Base-by-base conservation (phyloP, 2,797 vertebrate species). In the Avahi laniger region DNA sequence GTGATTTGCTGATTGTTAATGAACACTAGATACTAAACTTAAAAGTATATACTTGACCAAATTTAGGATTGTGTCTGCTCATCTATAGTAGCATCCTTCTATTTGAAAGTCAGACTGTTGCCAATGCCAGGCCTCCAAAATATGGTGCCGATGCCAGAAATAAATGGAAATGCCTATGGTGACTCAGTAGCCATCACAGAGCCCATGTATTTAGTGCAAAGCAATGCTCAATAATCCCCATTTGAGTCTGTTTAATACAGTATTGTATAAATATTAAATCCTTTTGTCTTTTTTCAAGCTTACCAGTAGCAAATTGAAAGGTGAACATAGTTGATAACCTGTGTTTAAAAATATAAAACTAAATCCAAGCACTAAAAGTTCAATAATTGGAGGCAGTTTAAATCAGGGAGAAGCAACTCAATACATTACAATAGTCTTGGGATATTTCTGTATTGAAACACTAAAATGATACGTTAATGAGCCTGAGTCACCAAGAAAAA, bases 1-100 rank as follows among this genome's bases (percentile, higher is more conserved):
- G 15, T 70, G 54, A 87, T 70, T 83, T 92, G n/a, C 20, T 92
- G n/a, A 80, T 79, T 59, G 63, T 89, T 96, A 90, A 76, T 69
- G 52, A 82, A 41, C 35, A 75, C 20, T 59, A 65, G 22, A 2
- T 67, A 63, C 65, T 93, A 82, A 81, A 81, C 14, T 76, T 95
- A 89, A 80, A 96, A 59, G 1, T 76, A 26, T 61, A 17, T 91
- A 57, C 38, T 72, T 85, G 52, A 70, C 35, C 67, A 52, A 81
- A 75, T 59, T 83, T 59, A 88, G 52, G 33, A 33, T 15, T 85
- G 35, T 67, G 38, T 91, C 82, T n/a, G 52, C 24, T 80, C 33
- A 30, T 92, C 57, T 83, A 0, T 15, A 83, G 7, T 52, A 94
- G 20, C 35, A 38, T 52, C 46, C 61, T 82, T 65, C 43, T 63